Evolutionary conservation across 37 sponge, comb jelly and placozoan genomes (phyloP).

Genomic region (Bolinopsis microptera): DNA sequence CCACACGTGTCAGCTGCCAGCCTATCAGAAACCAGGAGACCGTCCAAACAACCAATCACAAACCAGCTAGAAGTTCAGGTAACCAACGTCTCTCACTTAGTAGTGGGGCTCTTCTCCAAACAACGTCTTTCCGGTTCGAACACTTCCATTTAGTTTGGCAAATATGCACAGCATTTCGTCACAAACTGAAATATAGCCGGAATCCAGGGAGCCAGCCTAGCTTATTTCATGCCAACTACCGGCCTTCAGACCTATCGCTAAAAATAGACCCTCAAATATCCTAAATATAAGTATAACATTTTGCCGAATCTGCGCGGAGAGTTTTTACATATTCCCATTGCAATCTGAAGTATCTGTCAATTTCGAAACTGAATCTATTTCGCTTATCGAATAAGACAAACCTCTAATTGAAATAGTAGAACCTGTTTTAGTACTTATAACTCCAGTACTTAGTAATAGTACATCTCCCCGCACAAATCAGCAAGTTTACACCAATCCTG

Average conservation of each 20-base stretch:
- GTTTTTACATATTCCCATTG: background rate
- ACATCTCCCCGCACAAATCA: background rate
- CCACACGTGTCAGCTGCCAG: background rate
- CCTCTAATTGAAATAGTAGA: background rate
- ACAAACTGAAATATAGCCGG: background rate
- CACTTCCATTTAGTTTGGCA: too few relatives aligned
- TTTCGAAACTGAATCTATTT: background rate
- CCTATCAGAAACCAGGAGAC: background rate
- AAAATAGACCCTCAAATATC: too few relatives aligned
- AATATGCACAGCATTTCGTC: background rate
- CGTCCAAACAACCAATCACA: background rate
- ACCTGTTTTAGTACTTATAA: background rate
- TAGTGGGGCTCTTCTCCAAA: background rate
- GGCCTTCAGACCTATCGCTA: background rate
- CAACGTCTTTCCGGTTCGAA: background rate
- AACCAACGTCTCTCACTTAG: background rate
- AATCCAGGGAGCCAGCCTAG: background rate
- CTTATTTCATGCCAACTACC: background rate
- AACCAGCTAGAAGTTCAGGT: background rate
- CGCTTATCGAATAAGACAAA: background rate
- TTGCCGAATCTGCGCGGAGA: background rate
- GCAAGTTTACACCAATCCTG: background rate
- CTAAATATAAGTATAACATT: too few relatives aligned
- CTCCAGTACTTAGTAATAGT: background rate
- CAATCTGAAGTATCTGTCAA: background rate